These are phyloP conservation scores for Entelurus aequoreus DNA, from an alignment of 2,113 vertebrate species.

Conservation along the genomic window DNA sequence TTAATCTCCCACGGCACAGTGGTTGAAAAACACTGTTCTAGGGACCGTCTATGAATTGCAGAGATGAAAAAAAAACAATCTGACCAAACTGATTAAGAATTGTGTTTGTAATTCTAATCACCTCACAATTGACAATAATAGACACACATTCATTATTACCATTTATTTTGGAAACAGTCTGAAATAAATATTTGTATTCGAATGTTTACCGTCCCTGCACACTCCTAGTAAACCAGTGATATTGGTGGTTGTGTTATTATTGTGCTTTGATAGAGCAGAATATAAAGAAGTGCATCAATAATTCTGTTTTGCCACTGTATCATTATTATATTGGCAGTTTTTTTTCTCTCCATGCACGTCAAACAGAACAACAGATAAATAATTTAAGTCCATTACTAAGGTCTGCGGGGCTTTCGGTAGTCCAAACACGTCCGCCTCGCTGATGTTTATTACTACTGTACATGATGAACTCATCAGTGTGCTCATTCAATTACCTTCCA, in stretches of 20 bases:
- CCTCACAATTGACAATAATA: no score
- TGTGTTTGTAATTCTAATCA: no score
- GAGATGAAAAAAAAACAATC: no score
- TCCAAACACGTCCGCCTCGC: background rate
- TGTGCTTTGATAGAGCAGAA: background rate
- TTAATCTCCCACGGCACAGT: no score
- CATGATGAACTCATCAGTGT: constrained; percentile 5
- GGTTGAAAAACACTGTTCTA: no score
- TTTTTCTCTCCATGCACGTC: background rate
- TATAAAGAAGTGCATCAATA: background rate
- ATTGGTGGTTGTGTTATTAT: background rate
- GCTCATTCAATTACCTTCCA: constrained; percentile 16
- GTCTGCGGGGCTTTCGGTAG: background rate
- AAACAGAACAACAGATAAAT: constrained; percentile 1
- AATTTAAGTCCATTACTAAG: constrained; percentile 19
- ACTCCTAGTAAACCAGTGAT: no score
- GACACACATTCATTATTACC: no score
- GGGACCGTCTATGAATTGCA: background rate
- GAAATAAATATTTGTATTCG: no score
- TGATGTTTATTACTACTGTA: background rate
- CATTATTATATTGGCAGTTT: background rate
- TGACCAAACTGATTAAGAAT: no score
- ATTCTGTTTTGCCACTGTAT: background rate
- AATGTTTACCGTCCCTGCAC: no score
- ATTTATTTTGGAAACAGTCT: no score